Percentiles rank a stretch among this genome's conserved stretches.
These are phyloP conservation scores for Morone saxatilis DNA, from an alignment of 2,113 vertebrate species.

Conservation along the genomic window DNA sequence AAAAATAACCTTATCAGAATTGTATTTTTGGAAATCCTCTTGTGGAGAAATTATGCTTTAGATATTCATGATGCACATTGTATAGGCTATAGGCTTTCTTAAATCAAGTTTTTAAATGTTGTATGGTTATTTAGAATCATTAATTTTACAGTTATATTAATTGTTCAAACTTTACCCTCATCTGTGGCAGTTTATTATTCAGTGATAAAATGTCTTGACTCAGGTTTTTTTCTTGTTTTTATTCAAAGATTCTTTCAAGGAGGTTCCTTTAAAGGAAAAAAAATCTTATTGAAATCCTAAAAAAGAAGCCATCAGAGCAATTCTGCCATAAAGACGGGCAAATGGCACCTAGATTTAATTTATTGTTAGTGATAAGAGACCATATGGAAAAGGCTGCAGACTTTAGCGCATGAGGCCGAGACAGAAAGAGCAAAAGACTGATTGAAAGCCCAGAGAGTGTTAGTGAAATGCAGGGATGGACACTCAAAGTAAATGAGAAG, in stretches of 20 bases:
- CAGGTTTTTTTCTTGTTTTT: neutral
- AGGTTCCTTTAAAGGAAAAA: neutral
- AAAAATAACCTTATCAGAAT: neutral
- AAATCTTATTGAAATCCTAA: neutral
- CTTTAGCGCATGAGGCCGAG: neutral
- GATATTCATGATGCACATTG: neutral
- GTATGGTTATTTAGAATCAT: neutral
- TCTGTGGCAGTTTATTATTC: neutral
- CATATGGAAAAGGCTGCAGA: neutral
- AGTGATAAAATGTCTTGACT: neutral
- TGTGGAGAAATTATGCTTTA: neutral
- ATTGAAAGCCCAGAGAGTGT: constrained; percentile 4
- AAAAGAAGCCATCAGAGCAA: neutral
- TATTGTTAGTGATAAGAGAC: neutral
- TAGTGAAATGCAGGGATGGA: neutral
- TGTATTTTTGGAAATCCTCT: neutral
- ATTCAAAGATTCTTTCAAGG: neutral
- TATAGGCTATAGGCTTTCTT: neutral
- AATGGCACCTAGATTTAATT: neutral
- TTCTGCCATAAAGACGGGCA: too few species aligned
- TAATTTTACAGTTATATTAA: neutral
- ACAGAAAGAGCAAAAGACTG: neutral
- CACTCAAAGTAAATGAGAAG: neutral
- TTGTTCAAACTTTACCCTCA: too few species aligned
- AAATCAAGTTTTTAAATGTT: neutral